phyloP scores from a whole-genome alignment of 92 coral and sea anemone genomes.

The Bergia puertoricense region DNA sequence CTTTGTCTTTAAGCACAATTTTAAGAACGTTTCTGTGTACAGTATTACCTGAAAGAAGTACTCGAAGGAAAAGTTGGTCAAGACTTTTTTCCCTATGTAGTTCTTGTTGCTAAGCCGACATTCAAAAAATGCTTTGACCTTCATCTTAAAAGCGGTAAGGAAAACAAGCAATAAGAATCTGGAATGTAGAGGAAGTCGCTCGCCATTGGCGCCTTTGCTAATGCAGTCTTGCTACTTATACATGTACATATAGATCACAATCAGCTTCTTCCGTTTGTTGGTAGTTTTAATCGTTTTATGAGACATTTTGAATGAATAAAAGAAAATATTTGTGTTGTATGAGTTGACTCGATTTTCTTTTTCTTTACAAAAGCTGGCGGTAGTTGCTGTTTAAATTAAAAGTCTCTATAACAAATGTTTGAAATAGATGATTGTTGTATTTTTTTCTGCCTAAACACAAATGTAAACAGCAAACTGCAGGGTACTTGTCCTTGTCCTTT shows the following conservation, averaged over 20 bases:
- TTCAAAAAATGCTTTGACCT: no score
- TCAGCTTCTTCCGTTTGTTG: background rate
- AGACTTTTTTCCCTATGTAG: background rate
- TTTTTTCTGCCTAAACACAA: background rate
- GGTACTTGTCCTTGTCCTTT: background rate
- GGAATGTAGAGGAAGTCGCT: background rate
- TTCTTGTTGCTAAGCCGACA: background rate
- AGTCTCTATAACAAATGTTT: background rate
- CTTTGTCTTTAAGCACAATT: background rate
- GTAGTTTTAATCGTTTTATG: background rate
- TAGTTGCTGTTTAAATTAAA: background rate
- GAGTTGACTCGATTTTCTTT: no score
- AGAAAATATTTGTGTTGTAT: background rate
- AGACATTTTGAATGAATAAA: background rate
- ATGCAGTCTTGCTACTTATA: background rate
- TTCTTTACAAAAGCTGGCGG: background rate
- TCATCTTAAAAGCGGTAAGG: background rate
- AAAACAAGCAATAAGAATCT: background rate
- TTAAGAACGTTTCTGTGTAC: background rate
- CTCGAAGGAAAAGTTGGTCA: background rate
- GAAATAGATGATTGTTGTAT: background rate
- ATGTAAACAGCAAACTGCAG: background rate
- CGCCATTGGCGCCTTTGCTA: background rate
- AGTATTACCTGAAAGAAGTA: no score
- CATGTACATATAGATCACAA: background rate